Conservation (phyloP, 2,113 vertebrate species). For the Macquaria australasica region DNA sequence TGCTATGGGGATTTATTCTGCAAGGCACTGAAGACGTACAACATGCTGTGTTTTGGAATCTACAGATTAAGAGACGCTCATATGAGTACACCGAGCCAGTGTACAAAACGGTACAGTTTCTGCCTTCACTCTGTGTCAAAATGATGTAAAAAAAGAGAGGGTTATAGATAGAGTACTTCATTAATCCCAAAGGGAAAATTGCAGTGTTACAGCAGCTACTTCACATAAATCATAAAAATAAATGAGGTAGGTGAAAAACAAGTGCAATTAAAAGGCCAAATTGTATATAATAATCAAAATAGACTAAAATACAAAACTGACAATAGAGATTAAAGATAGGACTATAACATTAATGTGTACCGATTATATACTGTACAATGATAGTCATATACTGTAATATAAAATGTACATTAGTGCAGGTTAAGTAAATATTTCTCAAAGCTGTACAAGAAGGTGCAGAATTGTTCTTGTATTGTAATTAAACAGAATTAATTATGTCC, state of each 20-base stretch:
- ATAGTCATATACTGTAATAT: not conserved
- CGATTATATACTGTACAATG: not conserved
- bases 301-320: not conserved
- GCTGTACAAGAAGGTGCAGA: not conserved
- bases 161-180: not conserved
- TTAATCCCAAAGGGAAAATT: not conserved
- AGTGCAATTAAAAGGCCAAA: not conserved
- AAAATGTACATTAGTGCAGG: not conserved
- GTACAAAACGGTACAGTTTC: slow-evolving; percentile 92
- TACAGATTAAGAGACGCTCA: slow-evolving; percentile 98
- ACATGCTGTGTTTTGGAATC: slow-evolving; percentile 99
- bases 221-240: not conserved
- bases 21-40: slow-evolving; percentile 99
- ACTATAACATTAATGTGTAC: not conserved
- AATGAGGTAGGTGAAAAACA: not conserved
- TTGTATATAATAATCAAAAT: not conserved
- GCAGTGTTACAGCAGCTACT: not conserved
- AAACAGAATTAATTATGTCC: not conserved
- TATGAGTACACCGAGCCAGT: slow-evolving; percentile 89
- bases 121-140: not conserved
- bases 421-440: not conserved
- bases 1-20: slow-evolving; percentile 99
- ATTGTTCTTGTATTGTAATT: not conserved
- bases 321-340: not conserved
- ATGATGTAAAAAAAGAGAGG: not conserved